These are phyloP conservation scores for Tetheella fluctuosa DNA, from an alignment of 2,888 invertebrate species.

Conservation along the genomic window DNA sequence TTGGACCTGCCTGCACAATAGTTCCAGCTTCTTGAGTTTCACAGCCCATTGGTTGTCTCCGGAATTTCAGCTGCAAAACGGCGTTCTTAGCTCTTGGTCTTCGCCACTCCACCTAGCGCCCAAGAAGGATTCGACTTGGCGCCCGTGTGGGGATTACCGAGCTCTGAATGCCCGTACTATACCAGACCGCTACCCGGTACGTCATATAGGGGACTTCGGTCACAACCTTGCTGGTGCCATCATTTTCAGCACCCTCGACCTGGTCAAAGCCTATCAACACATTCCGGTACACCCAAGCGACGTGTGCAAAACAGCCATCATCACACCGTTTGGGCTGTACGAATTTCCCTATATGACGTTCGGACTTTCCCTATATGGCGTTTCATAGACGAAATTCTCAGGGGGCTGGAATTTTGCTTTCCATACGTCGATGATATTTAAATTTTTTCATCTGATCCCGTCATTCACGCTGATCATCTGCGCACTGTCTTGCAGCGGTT, in stretches of 20 bases:
- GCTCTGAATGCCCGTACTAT: conserved; percentile 36
- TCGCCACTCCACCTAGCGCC: too few relatives aligned
- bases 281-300: conserved; percentile 35
- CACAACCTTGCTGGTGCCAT: conserved; percentile 11
- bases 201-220: conserved; percentile 14
- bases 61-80: conserved; percentile 29
- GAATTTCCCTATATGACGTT: too few relatives aligned
- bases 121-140: conserved; percentile 15
- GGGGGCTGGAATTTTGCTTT: conserved; percentile 46
- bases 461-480: conserved; percentile 25
- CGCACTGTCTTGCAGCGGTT: conserved; percentile 20
- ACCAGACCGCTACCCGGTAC: too few relatives aligned
- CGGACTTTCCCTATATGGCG: too few relatives aligned
- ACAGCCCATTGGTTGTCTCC: conserved; percentile 37
- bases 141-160: conserved; percentile 50
- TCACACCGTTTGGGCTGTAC: too few relatives aligned
- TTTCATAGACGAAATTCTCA: conserved; percentile 24
- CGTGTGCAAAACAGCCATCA: conserved; percentile 49
- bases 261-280: too few relatives aligned
- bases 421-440: too few relatives aligned
- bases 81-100: too few relatives aligned
- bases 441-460: conserved; percentile 34
- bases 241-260: conserved; percentile 2
- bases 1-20: conserved; percentile 36
- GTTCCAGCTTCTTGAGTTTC: conserved; percentile 32